phyloP scores from a whole-genome alignment of 2,797 vertebrate species.

The Orestias chungarensis region DNA sequence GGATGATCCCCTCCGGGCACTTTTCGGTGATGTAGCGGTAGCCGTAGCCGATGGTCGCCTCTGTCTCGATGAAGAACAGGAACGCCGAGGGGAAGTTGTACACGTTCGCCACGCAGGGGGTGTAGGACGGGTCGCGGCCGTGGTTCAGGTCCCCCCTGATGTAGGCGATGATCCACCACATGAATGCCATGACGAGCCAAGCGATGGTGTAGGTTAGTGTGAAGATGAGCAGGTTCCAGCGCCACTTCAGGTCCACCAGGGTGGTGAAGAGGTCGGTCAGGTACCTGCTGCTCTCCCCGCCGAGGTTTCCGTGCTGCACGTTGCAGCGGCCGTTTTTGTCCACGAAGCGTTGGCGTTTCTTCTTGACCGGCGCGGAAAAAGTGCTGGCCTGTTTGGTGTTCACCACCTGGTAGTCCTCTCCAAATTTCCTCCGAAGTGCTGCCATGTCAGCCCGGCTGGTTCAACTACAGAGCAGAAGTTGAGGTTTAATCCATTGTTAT shows the following conservation, averaged over 20 bases:
- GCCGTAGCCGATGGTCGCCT: conserved; percentile 92
- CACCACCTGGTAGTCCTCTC: conserved; percentile 90
- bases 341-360: conserved; percentile 91
- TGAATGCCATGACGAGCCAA: conserved; percentile 91
- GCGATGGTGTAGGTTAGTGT: conserved; percentile 91
- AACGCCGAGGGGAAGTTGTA: conserved; percentile 96
- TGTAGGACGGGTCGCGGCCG: conserved; percentile 82
- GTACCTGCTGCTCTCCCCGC: conserved; percentile 89
- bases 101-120: conserved; percentile 90
- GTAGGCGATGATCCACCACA: conserved; percentile 95
- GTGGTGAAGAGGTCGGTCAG: conserved; percentile 92
- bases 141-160: conserved; percentile 86
- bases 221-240: conserved; percentile 93
- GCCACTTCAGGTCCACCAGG: conserved; percentile 91
- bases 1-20: conserved; percentile 90
- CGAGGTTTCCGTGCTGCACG: conserved; percentile 92
- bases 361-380: conserved; percentile 80
- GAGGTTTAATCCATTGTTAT: conserved; percentile 65
- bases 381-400: conserved; percentile 74
- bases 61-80: conserved; percentile 92
- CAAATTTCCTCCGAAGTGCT: conserved; percentile 87
- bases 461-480: neutral
- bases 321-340: conserved; percentile 94
- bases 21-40: conserved; percentile 92
- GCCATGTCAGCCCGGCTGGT: conserved; percentile 77